phyloP scores from a whole-genome alignment of 92 coral and sea anemone species.

The Phymanthus crucifer region DNA sequence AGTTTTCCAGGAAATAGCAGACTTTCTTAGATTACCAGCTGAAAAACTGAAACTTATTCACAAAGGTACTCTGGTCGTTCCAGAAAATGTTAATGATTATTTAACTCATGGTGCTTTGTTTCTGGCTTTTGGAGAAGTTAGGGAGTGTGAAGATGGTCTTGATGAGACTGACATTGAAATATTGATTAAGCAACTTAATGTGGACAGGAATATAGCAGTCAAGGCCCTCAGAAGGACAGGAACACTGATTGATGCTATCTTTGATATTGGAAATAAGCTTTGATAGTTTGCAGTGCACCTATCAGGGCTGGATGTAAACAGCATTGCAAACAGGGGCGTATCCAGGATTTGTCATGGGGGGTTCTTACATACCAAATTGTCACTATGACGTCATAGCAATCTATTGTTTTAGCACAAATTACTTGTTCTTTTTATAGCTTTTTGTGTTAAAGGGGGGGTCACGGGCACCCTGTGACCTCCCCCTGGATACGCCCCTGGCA shows the following conservation, averaged over 20 bases:
- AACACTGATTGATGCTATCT: constrained; percentile 83
- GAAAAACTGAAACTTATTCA: constrained; percentile 77
- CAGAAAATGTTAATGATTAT: constrained; percentile 46
- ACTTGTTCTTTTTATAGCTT: too few relatives aligned
- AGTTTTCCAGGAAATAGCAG: constrained; percentile 52
- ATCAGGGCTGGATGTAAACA: background rate
- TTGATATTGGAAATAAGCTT: constrained; percentile 79
- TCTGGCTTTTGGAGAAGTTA: constrained; percentile 87
- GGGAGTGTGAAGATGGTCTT: constrained; percentile 89
- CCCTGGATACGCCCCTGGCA: too few relatives aligned
- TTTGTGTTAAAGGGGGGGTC: too few relatives aligned
- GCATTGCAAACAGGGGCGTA: too few relatives aligned
- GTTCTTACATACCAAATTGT: too few relatives aligned
- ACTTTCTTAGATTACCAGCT: constrained; percentile 62
- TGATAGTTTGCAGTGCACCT: background rate
- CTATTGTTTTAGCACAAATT: too few relatives aligned
- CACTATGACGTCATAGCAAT: too few relatives aligned
- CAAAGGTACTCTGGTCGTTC: constrained; percentile 75
- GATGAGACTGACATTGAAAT: constrained; percentile 72
- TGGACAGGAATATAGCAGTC: constrained; percentile 85
- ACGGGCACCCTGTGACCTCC: too few relatives aligned
- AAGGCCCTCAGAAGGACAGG: constrained; percentile 73
- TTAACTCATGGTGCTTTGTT: constrained; percentile 63
- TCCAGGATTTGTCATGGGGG: too few relatives aligned
- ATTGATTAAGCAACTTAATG: constrained; percentile 75